These are phyloP conservation scores for Amblyjoppa proteus DNA, from an alignment of 2,888 invertebrate genomes.

Conservation along the genomic window DNA sequence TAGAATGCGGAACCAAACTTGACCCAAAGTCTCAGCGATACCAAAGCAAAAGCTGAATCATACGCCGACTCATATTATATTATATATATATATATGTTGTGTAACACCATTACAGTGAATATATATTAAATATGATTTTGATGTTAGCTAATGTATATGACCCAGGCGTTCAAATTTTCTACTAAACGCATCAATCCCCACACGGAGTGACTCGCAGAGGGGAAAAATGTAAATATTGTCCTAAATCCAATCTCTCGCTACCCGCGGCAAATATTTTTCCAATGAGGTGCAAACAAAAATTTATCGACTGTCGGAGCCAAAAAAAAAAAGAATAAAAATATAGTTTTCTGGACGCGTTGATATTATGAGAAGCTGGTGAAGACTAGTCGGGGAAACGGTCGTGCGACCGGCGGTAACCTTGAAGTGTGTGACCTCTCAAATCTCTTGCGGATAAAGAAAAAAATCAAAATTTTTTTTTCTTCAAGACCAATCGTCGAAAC, in stretches of 20 bases:
- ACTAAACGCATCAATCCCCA: not conserved
- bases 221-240: not conserved
- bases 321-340: not conserved
- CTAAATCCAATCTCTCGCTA: not conserved
- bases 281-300: not conserved
- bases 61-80: constrained; percentile 37
- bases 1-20: not conserved
- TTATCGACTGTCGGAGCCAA: not conserved
- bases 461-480: not conserved
- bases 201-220: not conserved
- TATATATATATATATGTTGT: constrained; percentile 5
- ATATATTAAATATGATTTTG: constrained; percentile 13
- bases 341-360: not conserved
- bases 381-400: not conserved
- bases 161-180: not conserved
- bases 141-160: constrained; percentile 18
- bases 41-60: constrained; percentile 53
- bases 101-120: constrained; percentile 25
- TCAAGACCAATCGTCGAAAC: not conserved
- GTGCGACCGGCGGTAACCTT: constrained; percentile 58
- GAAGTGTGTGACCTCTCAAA: constrained; percentile 63
- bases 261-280: not conserved
- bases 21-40: constrained; percentile 26
- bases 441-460: constrained; percentile 27
- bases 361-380: not conserved